Evolutionary conservation across 2,797 vertebrate species (phyloP), one percentile per base, ranked within the genome.

Genomic region (Neosalanx taihuensis): DNA sequence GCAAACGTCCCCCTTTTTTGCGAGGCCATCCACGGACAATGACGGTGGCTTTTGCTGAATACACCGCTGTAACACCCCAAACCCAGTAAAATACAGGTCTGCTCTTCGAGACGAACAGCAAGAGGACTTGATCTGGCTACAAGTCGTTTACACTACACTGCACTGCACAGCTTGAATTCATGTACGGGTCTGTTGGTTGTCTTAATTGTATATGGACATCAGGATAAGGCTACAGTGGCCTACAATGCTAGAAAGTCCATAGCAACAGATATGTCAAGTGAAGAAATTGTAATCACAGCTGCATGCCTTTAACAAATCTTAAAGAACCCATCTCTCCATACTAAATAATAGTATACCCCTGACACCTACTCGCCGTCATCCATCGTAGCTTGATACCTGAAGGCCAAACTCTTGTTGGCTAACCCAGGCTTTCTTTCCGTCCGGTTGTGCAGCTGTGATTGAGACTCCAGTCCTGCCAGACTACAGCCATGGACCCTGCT

Each of bases 401-500:
- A 23, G 37, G 35, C 64, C 46, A 26, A 15, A 51, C 23, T 37
- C 49, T 29, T 58, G 6, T 30, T 37, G 1, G 67, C 10, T 78
- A 66, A 65, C 49, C 31, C 69, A 86, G 84, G 41, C 3, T 46
- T 13, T 46, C 41, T 46, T 30, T 70, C 33, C 77, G 75, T 78
- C 62, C 61, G 56, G 67, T 67, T 0, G 70, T 30, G 53, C 41
- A 46, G 41, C 41, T 12, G 7, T 46, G 41, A 41, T 41, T 13
- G 41, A 46, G 41, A 3, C 41, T 46, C 41, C 41, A 46, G 7
- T 46, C 41, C 41, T 12, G 41, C 41, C 41, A 12, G 13, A 12
- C 73, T 49, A 70, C 6, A 72, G 74, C 69, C 18, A 89, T 89
- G 84, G 85, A 89, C 71, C 76, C 81, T 20, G 65, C 73, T 30